A percentile compares a stretch with the other conserved stretches of the same genome.
These are phyloP conservation scores for Hippopotamus amphibius DNA, from an alignment of 2,113 vertebrate species.

Conservation along the genomic window DNA sequence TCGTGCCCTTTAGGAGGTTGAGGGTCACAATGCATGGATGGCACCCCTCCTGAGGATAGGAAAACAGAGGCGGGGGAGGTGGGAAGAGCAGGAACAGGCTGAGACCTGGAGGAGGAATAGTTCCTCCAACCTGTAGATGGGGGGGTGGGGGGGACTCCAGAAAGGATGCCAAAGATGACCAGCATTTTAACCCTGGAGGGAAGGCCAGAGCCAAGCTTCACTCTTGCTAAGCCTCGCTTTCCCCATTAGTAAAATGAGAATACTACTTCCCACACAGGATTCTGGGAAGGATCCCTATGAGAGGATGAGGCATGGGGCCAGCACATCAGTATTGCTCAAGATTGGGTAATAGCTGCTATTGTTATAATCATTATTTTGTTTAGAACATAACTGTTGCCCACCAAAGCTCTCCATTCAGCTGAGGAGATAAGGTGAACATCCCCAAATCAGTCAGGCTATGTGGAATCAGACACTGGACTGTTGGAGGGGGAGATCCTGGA, in stretches of 20 bases:
- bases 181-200: neutral
- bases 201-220: neutral
- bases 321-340: neutral
- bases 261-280: neutral
- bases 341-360: neutral
- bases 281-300: neutral
- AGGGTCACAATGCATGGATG: slow-evolving; percentile 59
- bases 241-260: neutral
- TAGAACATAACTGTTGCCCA: slow-evolving; percentile 35
- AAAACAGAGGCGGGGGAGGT: neutral
- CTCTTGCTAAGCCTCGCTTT: slow-evolving; percentile 30
- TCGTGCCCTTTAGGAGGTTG: slow-evolving; percentile 57
- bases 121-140: neutral
- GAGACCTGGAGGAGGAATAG: neutral
- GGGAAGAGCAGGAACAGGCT: neutral
- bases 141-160: neutral
- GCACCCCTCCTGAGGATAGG: slow-evolving; percentile 55
- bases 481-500: neutral
- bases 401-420: slow-evolving; percentile 5
- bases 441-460: neutral
- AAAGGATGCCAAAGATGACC: neutral
- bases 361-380: slow-evolving; percentile 4
- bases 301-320: neutral
- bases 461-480: neutral
- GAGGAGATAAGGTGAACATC: neutral